A percentile compares a stretch with the other conserved stretches of the same genome.
Evolutionary conservation across 2,888 invertebrate genomes (phyloP).

Genomic region (Bellardia bayeri): DNA sequence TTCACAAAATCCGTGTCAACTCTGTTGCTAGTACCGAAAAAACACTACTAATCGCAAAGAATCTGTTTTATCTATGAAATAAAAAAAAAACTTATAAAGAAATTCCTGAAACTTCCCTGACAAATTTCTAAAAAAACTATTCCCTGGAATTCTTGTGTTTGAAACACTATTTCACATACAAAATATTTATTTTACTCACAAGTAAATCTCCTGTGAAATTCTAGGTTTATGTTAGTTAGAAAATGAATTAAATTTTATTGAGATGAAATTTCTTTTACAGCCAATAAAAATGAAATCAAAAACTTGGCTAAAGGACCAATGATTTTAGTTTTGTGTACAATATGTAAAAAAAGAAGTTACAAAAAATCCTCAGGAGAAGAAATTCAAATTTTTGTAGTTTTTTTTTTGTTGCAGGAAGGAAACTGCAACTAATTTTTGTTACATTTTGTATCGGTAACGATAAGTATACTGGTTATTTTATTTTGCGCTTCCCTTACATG

Average conservation of each 20-base stretch:
- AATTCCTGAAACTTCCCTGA: too few relatives aligned
- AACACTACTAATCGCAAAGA: too few relatives aligned
- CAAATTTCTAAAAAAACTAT: too few relatives aligned
- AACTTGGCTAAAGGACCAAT: constrained; percentile 9
- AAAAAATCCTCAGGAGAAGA: constrained; percentile 27
- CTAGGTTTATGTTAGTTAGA: constrained; percentile 52
- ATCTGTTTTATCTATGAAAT: too few relatives aligned
- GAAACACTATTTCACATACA: not conserved
- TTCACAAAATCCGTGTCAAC: too few relatives aligned
- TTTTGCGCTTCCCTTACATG: too few relatives aligned
- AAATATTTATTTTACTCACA: not conserved
- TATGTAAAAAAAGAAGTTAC: not conserved
- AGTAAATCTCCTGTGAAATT: constrained; percentile 48
- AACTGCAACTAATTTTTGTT: not conserved
- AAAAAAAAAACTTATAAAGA: too few relatives aligned
- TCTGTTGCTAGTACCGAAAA: too few relatives aligned
- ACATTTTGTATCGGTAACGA: too few relatives aligned
- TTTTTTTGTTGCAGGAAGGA: not conserved
- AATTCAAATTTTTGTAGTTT: not conserved
- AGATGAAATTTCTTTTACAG: constrained; percentile 47
- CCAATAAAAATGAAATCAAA: constrained; percentile 52
- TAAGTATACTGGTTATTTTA: too few relatives aligned
- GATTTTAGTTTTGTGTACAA: constrained; percentile 8
- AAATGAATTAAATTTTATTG: constrained; percentile 57
- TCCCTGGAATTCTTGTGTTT: too few relatives aligned